A percentile compares a stretch with the other conserved stretches of the same genome.
Conservation (phyloP, 2,888 invertebrate species). For the Melipona beecheii region DNA sequence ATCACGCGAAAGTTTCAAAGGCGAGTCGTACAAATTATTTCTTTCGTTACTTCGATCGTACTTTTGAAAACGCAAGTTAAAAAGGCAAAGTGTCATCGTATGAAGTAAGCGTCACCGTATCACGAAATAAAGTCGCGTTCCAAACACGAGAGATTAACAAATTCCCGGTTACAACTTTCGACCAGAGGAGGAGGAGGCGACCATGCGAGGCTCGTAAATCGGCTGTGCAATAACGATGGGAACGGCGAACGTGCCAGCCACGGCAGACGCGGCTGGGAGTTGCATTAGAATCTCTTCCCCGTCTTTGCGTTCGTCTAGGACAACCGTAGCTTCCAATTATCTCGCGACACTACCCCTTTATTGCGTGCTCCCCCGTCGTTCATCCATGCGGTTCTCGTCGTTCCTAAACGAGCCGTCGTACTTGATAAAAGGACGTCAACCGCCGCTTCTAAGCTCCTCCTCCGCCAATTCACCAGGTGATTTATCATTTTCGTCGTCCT, state of each 20-base stretch:
- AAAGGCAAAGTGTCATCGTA: too few relatives aligned
- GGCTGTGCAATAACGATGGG: constrained; percentile 66
- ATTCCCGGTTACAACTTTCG: not conserved
- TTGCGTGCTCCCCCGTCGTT: constrained; percentile 70
- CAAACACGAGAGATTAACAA: not conserved
- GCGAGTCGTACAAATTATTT: too few relatives aligned
- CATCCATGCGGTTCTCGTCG: constrained; percentile 71
- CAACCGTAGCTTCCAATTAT: constrained; percentile 78
- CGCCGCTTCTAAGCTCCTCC: constrained; percentile 7
- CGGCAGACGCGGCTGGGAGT: constrained; percentile 42
- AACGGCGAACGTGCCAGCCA: constrained; percentile 48
- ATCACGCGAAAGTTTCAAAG: too few relatives aligned
- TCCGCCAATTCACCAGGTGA: constrained; percentile 31
- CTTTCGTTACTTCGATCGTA: too few relatives aligned
- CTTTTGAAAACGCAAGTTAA: too few relatives aligned
- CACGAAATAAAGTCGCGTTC: too few relatives aligned
- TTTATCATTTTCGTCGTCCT: not conserved
- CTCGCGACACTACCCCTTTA: constrained; percentile 75
- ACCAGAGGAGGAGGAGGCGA: not conserved
- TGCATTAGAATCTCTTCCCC: constrained; percentile 73
- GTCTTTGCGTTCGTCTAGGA: constrained; percentile 70
- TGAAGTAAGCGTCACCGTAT: too few relatives aligned
- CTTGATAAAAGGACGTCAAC: constrained; percentile 65
- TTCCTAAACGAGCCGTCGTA: constrained; percentile 67
- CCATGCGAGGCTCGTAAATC: constrained; percentile 58